Percentiles rank a stretch among this genome's conserved stretches.
Conservation (phyloP, 2,113 vertebrate species). For the Perca fluviatilis region DNA sequence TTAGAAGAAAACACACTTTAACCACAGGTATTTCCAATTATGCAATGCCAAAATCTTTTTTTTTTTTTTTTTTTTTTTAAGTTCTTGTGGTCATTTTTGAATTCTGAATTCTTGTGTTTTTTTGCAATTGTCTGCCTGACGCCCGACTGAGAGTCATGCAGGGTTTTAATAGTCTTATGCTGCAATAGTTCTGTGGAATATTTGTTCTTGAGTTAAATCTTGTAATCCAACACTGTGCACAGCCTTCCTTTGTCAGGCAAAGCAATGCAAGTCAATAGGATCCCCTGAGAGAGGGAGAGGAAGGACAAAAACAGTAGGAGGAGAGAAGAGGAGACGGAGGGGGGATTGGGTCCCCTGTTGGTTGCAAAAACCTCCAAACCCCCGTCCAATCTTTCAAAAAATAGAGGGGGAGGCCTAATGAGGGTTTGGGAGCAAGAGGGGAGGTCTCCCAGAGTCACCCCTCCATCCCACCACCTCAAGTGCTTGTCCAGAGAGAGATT, state of each 20-base stretch:
- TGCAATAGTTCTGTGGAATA: constrained; percentile 52
- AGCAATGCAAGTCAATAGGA: constrained; percentile 82
- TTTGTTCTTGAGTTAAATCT: constrained; percentile 68
- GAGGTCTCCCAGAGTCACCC: constrained; percentile 63
- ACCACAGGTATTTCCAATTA: constrained; percentile 57
- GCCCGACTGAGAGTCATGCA: not conserved
- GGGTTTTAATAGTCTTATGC: constrained; percentile 32
- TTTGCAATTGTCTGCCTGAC: constrained; percentile 29
- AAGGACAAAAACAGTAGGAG: constrained; percentile 77
- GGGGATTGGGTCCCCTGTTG: constrained; percentile 71
- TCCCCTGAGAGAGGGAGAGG: constrained; percentile 74
- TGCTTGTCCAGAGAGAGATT: constrained; percentile 55
- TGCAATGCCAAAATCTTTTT: constrained; percentile 10
- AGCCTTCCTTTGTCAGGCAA: constrained; percentile 81
- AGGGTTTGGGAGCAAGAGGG: constrained; percentile 46
- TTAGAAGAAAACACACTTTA: constrained; percentile 27
- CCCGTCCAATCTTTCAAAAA: constrained; percentile 45
- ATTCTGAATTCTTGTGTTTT: constrained; percentile 39
- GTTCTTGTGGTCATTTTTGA: constrained; percentile 47
- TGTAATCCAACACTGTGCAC: constrained; percentile 72
- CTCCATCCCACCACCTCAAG: constrained; percentile 70
- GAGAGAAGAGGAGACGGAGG: constrained; percentile 58
- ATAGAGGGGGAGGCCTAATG: constrained; percentile 57
- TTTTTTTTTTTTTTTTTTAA: constrained; percentile 45
- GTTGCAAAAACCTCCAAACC: constrained; percentile 69